phyloP scores from a whole-genome alignment of 2,888 invertebrate species.

The Pristionchus arcanus region DNA sequence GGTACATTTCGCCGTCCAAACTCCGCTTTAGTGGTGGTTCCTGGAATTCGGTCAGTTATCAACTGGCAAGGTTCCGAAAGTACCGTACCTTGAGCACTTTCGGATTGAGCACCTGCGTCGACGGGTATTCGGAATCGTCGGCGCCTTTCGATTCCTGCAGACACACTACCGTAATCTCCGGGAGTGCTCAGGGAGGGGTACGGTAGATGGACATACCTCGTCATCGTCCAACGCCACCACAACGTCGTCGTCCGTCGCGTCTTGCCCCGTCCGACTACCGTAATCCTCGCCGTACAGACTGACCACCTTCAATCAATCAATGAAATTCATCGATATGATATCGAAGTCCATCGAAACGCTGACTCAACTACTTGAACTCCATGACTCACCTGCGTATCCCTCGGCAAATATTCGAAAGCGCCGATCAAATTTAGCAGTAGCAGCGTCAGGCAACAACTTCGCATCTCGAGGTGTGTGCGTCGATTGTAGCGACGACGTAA shows the following conservation, averaged over 20 bases:
- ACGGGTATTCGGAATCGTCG: neutral
- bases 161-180: conserved; percentile 4
- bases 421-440: neutral
- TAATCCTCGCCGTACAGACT: conserved; percentile 38
- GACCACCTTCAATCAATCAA: neutral
- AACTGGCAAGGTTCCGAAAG: neutral
- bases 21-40: conserved; percentile 44
- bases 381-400: conserved; percentile 33
- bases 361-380: neutral
- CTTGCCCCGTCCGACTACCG: conserved; percentile 47
- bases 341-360: too few relatives aligned
- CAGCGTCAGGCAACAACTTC: conserved; percentile 13
- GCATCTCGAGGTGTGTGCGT: conserved; percentile 10
- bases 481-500: conserved; percentile 11
- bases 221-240: neutral
- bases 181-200: neutral
- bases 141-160: neutral
- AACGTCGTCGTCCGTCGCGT: neutral
- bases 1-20: conserved; percentile 27
- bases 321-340: too few relatives aligned
- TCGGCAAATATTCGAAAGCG: conserved; percentile 31
- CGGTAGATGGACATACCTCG: neutral
- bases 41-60: neutral
- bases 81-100: conserved; percentile 18
- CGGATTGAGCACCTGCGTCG: conserved; percentile 23